A percentile compares a stretch with the other conserved stretches of the same genome.
These are phyloP conservation scores for Embidobia sp. DNA, from an alignment of 2,888 invertebrate genomes.

Conservation along the genomic window DNA sequence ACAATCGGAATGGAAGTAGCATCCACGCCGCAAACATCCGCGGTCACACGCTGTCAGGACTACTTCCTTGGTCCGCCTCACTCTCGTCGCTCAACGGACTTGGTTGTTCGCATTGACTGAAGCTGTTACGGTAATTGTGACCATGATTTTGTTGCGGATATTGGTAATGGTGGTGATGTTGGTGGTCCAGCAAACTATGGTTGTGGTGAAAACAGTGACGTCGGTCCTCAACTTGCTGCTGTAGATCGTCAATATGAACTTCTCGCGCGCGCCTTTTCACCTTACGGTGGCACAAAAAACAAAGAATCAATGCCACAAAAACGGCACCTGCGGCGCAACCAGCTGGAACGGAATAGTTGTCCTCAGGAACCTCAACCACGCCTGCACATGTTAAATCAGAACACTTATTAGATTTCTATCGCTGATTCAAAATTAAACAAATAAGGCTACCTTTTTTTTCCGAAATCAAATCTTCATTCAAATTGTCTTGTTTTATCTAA, in stretches of 20 bases:
- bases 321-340: slow-evolving; percentile 82
- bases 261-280: slow-evolving; percentile 75
- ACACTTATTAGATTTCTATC: too few relatives aligned
- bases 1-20: slow-evolving; percentile 39
- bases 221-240: slow-evolving; percentile 75
- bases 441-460: too few relatives aligned
- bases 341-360: slow-evolving; percentile 84
- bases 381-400: slow-evolving; percentile 80
- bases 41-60: slow-evolving; percentile 77
- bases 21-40: slow-evolving; percentile 66
- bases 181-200: slow-evolving; percentile 64
- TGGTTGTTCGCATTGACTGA: slow-evolving; percentile 68
- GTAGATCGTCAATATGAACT: slow-evolving; percentile 74
- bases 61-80: slow-evolving; percentile 69
- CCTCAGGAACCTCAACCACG: slow-evolving; percentile 83
- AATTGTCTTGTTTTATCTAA: too few relatives aligned
- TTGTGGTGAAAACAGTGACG: slow-evolving; percentile 74
- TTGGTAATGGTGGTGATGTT: slow-evolving; percentile 61
- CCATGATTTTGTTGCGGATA: slow-evolving; percentile 68
- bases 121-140: slow-evolving; percentile 68
- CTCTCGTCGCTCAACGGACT: slow-evolving; percentile 73
- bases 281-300: slow-evolving; percentile 84
- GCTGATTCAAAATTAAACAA: too few relatives aligned
- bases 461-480: too few relatives aligned
- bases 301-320: slow-evolving; percentile 81